Evolutionary conservation across 2,888 invertebrate genomes (phyloP).

Genomic region (Thymelicus acteon): DNA sequence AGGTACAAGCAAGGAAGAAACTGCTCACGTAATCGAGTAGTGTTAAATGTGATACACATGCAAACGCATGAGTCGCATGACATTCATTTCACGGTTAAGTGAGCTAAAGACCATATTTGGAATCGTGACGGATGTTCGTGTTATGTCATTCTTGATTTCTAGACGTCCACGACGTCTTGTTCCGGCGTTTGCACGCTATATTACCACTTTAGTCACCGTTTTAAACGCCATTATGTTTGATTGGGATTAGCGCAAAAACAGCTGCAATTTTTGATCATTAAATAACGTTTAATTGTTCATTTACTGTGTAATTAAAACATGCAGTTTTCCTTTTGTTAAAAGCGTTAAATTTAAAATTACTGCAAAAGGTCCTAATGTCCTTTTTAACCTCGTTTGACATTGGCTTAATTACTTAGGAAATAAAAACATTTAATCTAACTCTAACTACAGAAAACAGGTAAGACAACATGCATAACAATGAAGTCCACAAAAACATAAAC

Average conservation of each 20-base stretch:
- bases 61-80: conserved; percentile 7
- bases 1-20: conserved; percentile 7
- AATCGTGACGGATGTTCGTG: conserved; percentile 8
- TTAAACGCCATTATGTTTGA: too few species aligned
- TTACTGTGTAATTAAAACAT: background rate
- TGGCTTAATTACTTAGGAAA: conserved; percentile 1
- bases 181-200: background rate
- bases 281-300: conserved; percentile 1
- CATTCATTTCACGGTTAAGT: conserved; percentile 23
- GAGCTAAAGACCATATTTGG: background rate
- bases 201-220: too few species aligned
- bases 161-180: conserved; percentile 3
- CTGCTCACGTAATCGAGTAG: background rate
- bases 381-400: conserved; percentile 16
- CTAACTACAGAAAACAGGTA: conserved; percentile 10
- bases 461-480: conserved; percentile 5
- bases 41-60: background rate
- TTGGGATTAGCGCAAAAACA: too few species aligned
- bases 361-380: conserved; percentile 6
- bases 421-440: conserved; percentile 16
- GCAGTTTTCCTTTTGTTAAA: background rate
- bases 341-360: conserved; percentile 13
- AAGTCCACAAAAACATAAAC: background rate
- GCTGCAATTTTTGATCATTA: background rate
- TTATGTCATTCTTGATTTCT: conserved; percentile 8